Percentiles rank a stretch among this genome's conserved stretches.
Evolutionary conservation across 2,888 invertebrate genomes (phyloP).

Genomic region (Leptarthrus brevirostris): DNA sequence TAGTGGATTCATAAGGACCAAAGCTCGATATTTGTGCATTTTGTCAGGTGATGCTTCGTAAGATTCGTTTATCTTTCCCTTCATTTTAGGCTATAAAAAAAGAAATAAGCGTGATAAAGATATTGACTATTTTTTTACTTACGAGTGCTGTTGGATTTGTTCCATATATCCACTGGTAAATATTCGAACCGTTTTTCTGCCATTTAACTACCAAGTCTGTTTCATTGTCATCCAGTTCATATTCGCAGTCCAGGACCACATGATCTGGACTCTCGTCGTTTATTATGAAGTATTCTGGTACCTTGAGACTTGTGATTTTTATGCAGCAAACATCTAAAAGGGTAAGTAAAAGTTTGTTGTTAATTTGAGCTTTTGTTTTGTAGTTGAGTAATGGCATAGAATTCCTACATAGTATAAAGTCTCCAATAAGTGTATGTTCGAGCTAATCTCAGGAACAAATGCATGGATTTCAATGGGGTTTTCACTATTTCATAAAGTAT

Average conservation of each 20-base stretch:
- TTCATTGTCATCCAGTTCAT: conserved; percentile 72
- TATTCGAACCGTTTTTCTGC: conserved; percentile 76
- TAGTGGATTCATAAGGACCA: conserved; percentile 76
- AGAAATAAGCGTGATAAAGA: too few species aligned
- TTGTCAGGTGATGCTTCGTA: conserved; percentile 76
- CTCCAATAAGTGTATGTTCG: too few species aligned
- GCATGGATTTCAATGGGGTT: too few species aligned
- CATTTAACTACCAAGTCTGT: conserved; percentile 81
- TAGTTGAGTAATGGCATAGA: too few species aligned
- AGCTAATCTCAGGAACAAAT: too few species aligned
- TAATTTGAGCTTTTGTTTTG: too few species aligned
- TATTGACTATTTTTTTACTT: conserved; percentile 49
- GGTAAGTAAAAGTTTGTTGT: too few species aligned
- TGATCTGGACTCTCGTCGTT: conserved; percentile 16
- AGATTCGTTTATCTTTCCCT: conserved; percentile 72
- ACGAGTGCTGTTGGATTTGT: conserved; percentile 72
- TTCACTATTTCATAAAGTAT: too few species aligned
- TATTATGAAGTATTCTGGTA: conserved; percentile 31
- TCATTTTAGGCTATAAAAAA: conserved; percentile 61
- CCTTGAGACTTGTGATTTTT: conserved; percentile 7
- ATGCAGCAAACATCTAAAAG: conserved; percentile 2
- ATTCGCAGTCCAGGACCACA: conserved; percentile 78
- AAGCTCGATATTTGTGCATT: conserved; percentile 76
- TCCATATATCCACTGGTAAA: conserved; percentile 86
- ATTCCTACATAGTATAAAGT: too few species aligned